phyloP scores from a whole-genome alignment of 2,797 vertebrate species.

The Chloroceryle amazona region DNA sequence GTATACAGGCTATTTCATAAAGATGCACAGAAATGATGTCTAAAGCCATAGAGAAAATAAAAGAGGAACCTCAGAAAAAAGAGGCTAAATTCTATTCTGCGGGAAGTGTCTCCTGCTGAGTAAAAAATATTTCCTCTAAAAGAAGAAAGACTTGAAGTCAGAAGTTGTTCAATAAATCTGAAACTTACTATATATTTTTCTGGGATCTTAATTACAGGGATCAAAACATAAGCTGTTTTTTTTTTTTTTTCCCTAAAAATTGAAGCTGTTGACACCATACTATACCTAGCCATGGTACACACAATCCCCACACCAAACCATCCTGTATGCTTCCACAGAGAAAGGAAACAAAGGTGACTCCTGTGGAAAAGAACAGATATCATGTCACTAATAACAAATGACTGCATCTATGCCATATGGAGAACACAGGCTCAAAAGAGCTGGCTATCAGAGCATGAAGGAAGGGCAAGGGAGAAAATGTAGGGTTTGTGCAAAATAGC shows the following conservation, averaged over 20 bases:
- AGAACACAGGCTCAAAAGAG: neutral
- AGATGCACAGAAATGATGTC: too few relatives aligned
- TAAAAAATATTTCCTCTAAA: too few relatives aligned
- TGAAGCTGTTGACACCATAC: neutral
- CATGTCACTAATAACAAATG: neutral
- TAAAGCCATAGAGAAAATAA: too few relatives aligned
- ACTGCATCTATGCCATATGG: accelerated
- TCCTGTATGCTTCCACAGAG: neutral
- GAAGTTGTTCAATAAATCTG: too few relatives aligned
- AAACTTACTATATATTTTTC: too few relatives aligned
- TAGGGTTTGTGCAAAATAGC: too few relatives aligned
- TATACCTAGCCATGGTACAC: neutral
- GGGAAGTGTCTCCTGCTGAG: too few relatives aligned
- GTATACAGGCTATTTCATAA: too few relatives aligned
- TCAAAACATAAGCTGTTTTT: neutral
- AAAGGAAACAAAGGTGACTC: neutral
- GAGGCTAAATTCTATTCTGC: too few relatives aligned
- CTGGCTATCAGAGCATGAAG: neutral
- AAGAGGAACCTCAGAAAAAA: too few relatives aligned
- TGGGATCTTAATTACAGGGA: neutral
- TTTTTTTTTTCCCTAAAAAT: neutral
- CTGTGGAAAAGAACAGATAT: neutral
- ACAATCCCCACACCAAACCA: too few relatives aligned
- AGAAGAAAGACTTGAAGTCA: too few relatives aligned
- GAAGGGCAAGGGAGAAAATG: neutral